Evolutionary conservation across 2,888 invertebrate genomes (phyloP).

Genomic region (Pandemis corylana): DNA sequence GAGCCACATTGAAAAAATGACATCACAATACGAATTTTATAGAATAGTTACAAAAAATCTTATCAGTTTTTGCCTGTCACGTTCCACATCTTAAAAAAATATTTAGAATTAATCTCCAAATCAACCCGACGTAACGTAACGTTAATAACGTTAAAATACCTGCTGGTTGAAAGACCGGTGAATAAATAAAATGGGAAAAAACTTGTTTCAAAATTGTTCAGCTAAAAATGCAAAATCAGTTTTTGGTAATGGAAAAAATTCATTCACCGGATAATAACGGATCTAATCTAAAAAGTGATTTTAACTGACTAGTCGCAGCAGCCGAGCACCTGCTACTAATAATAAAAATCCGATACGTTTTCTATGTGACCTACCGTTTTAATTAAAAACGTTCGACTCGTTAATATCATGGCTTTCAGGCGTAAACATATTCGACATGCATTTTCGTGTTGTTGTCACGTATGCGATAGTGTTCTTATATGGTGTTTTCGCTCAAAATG

Average conservation of each 20-base stretch:
- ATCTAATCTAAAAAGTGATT: neutral
- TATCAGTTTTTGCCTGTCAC: neutral
- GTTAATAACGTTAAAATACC: too few relatives aligned
- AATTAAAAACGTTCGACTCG: constrained; percentile 7
- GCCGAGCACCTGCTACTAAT: neutral
- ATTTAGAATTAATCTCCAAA: too few relatives aligned
- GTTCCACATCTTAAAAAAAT: too few relatives aligned
- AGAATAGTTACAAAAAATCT: neutral
- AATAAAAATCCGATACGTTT: constrained; percentile 3
- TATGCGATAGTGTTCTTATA: neutral
- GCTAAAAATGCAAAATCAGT: neutral
- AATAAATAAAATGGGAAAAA: neutral
- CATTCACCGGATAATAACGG: neutral
- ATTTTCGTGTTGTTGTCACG: neutral
- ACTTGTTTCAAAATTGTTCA: neutral
- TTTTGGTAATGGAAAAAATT: neutral
- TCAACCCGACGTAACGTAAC: too few relatives aligned
- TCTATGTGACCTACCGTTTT: constrained; percentile 6
- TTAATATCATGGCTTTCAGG: constrained; percentile 6
- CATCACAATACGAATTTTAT: neutral
- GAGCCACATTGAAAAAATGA: neutral
- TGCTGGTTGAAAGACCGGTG: too few relatives aligned
- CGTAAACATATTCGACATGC: constrained; percentile 7
- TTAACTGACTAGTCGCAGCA: neutral
- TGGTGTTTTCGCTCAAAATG: constrained; percentile 1